Conservation (phyloP, 2,113 vertebrate genomes). For the Nematolebias whitei region DNA sequence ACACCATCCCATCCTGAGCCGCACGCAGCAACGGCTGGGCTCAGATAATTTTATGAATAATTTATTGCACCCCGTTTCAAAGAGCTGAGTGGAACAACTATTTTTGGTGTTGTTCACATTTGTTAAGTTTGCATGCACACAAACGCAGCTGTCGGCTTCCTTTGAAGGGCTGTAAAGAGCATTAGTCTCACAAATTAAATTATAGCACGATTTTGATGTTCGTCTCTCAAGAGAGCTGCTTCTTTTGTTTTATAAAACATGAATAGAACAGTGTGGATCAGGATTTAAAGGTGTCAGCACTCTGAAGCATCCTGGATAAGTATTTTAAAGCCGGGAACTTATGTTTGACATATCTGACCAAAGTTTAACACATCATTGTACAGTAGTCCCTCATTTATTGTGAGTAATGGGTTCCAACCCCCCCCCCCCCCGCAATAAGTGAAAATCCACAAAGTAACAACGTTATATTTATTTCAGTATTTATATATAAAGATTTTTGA, state of each 20-base stretch:
- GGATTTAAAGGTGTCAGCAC: conserved; percentile 1
- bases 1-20: conserved; percentile 68
- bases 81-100: conserved; percentile 60
- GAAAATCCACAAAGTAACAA: no score
- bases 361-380: not conserved
- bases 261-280: conserved; percentile 37
- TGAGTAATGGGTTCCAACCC: no score
- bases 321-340: no score
- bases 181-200: conserved; percentile 57
- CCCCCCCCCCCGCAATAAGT: no score
- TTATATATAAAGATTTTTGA: no score
- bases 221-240: conserved; percentile 1
- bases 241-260: conserved; percentile 52
- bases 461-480: no score
- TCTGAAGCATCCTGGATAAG: conserved; percentile 1
- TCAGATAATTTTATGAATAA: conserved; percentile 73
- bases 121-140: conserved; percentile 60
- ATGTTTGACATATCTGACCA: not conserved
- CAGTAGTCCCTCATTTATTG: no score
- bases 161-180: conserved; percentile 36
- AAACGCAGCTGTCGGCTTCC: conserved; percentile 48
- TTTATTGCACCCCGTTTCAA: conserved; percentile 70
- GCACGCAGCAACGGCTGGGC: conserved; percentile 45
- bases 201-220: conserved; percentile 35
- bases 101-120: conserved; percentile 48